These are phyloP conservation scores for Leptatherina wallacei DNA, from an alignment of 2,797 vertebrate species.

Conservation along the genomic window DNA sequence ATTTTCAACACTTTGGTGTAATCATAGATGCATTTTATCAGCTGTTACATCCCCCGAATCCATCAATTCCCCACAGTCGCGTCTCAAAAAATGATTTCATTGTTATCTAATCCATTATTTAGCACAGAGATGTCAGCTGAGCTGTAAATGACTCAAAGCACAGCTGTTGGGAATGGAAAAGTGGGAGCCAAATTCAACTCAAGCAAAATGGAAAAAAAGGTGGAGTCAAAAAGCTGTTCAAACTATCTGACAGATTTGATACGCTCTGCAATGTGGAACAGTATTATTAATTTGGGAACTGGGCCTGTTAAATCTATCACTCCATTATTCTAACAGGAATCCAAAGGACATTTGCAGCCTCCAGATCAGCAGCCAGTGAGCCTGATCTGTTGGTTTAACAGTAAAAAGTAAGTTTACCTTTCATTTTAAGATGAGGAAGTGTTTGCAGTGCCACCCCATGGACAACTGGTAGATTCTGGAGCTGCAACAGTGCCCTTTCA, in stretches of 20 bases:
- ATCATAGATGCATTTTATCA: constrained; percentile 59
- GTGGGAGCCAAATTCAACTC: constrained; percentile 62
- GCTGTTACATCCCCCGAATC: constrained; percentile 52
- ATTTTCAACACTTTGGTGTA: constrained; percentile 51
- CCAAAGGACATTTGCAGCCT: constrained; percentile 69
- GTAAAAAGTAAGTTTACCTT: constrained; percentile 63
- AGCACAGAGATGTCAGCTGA: constrained; percentile 78
- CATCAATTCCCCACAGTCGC: constrained; percentile 70
- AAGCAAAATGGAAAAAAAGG: constrained; percentile 69
- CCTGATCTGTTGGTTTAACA: constrained; percentile 70
- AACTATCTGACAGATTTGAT: constrained; percentile 78
- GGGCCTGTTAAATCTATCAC: constrained; percentile 84
- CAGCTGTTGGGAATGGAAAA: constrained; percentile 75
- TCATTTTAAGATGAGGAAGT: constrained; percentile 58
- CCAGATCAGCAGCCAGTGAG: constrained; percentile 62
- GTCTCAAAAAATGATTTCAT: constrained; percentile 67
- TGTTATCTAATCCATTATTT: constrained; percentile 76
- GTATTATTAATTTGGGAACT: constrained; percentile 80
- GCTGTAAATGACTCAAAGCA: constrained; percentile 87
- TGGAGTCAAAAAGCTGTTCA: constrained; percentile 68
- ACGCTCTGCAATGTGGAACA: constrained; percentile 72
- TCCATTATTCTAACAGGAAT: constrained; percentile 80
- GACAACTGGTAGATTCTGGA: constrained; percentile 26
- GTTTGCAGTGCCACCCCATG: constrained; percentile 68
- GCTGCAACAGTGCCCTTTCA: not conserved